Conservation (phyloP, 2,797 vertebrate species). For the Clarias platycephalus region DNA sequence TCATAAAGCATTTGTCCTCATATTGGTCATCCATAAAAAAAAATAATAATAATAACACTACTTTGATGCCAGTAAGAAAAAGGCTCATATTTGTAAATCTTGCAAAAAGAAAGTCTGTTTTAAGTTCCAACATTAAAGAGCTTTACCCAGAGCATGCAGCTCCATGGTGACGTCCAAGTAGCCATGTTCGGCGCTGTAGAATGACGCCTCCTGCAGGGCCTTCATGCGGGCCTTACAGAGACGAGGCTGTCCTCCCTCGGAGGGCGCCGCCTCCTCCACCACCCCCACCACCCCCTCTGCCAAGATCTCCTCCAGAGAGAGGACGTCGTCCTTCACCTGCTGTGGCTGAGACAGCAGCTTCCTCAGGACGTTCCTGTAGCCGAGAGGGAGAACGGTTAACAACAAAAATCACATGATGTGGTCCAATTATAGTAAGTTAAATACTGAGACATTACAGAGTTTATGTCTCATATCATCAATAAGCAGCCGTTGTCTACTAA, state of each 20-base stretch:
- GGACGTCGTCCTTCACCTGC: slow-evolving; percentile 88
- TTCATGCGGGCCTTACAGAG: slow-evolving; percentile 90
- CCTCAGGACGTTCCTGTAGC: slow-evolving; percentile 87
- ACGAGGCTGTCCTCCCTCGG: slow-evolving; percentile 74
- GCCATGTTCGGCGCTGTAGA: slow-evolving; percentile 94
- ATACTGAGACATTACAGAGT: background rate
- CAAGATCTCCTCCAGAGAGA: slow-evolving; percentile 95
- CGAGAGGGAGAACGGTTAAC: slow-evolving; percentile 38
- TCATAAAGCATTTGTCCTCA: background rate
- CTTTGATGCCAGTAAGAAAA: background rate
- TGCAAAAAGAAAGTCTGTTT: background rate
- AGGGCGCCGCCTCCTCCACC: slow-evolving; percentile 55
- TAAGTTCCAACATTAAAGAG: background rate
- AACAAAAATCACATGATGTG: background rate
- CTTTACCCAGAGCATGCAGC: slow-evolving; percentile 84
- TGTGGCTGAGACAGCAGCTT: slow-evolving; percentile 94
- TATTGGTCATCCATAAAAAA: background rate
- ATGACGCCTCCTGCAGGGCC: slow-evolving; percentile 94
- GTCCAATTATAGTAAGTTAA: background rate
- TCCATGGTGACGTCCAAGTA: slow-evolving; percentile 98
- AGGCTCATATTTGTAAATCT: background rate
- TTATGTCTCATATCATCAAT: background rate
- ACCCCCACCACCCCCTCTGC: slow-evolving; percentile 91
- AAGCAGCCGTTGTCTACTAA: background rate
- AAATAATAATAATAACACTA: background rate